phyloP scores from a whole-genome alignment of 2,797 vertebrate species.

The Poecile montanus region DNA sequence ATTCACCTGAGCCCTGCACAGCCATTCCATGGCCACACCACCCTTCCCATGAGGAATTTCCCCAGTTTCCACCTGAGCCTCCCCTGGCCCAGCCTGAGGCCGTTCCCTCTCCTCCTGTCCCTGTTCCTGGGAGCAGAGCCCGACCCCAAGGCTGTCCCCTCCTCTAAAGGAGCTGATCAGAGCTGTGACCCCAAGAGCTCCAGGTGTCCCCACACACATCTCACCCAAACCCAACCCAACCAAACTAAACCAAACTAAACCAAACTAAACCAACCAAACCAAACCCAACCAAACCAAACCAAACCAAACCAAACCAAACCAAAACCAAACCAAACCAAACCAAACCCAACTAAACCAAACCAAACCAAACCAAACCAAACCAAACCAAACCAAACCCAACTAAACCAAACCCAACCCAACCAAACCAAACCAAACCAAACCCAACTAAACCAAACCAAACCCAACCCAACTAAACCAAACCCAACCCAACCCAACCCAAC shows the following conservation, averaged over 20 bases:
- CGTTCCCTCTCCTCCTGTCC: not conserved
- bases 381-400: not conserved
- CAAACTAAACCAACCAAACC: not conserved
- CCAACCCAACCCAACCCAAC: no score
- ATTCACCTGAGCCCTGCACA: no score
- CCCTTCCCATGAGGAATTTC: not conserved
- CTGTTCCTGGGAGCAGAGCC: not conserved
- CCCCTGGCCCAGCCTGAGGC: not conserved
- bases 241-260: not conserved
- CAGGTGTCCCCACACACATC: not conserved
- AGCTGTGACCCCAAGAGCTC: not conserved
- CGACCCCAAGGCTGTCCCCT: rapidly evolving
- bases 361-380: not conserved
- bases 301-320: not conserved
- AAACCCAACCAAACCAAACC: no score
- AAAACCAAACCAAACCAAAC: not conserved
- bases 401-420: rapidly evolving
- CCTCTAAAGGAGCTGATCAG: not conserved
- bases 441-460: not conserved
- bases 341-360: not conserved
- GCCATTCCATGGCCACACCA: no score
- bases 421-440: no score
- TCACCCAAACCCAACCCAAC: rapidly evolving
- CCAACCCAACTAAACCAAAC: not conserved
- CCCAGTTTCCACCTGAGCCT: not conserved